Percentiles rank a stretch among this genome's conserved stretches.
Conservation (phyloP, 2,113 vertebrate species). For the Collichthys lucidus region DNA sequence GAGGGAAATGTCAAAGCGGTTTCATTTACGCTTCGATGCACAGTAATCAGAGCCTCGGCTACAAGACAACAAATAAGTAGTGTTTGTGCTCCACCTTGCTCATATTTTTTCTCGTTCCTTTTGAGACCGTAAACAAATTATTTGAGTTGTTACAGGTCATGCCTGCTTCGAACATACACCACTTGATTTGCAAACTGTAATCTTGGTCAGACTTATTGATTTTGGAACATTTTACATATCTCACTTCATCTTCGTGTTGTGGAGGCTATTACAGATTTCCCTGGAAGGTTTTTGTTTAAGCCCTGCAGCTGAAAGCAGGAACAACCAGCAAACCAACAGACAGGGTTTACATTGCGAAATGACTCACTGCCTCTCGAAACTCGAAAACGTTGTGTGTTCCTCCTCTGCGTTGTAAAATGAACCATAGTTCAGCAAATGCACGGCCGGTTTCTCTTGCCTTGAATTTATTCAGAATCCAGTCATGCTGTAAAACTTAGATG, state of each 20-base stretch:
- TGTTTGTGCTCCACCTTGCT: neutral
- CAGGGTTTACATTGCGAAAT: neutral
- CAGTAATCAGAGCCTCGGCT: neutral
- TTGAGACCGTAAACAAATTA: neutral
- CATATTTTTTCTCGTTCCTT: neutral
- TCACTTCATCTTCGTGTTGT: neutral
- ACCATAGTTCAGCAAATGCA: neutral
- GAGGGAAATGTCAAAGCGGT: neutral
- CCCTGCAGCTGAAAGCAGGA: neutral
- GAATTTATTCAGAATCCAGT: neutral
- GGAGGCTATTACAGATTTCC: neutral
- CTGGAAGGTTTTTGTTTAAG: neutral
- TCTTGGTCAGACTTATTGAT: neutral
- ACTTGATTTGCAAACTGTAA: neutral
- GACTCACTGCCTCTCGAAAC: neutral
- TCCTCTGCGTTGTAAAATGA: neutral
- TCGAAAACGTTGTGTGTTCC: neutral
- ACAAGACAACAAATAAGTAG: neutral
- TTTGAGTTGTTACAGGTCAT: neutral
- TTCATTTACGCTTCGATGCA: neutral
- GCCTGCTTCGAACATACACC: neutral
- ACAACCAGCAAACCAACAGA: neutral
- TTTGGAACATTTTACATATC: neutral
- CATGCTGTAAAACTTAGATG: neutral
- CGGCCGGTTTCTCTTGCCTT: neutral